Evolutionary conservation across 1,140 invertebrate genomes (phyloP).

Genomic region (Micrasema longulum): DNA sequence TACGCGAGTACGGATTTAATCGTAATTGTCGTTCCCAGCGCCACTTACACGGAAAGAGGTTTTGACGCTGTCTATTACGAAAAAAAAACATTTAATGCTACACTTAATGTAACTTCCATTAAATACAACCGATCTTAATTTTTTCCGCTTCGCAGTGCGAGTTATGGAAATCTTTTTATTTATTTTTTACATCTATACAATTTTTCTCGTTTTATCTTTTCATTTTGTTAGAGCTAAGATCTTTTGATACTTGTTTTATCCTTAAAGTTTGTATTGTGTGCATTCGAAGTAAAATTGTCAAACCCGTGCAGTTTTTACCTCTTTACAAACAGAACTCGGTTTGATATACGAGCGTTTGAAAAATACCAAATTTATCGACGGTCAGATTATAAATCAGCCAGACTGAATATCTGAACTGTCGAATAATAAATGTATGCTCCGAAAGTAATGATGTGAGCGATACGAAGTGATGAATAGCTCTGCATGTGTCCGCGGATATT

Average conservation of each 20-base stretch:
- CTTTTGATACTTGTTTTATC: too few species aligned
- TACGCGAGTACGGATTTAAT: conserved; percentile 34
- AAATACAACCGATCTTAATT: conserved; percentile 19
- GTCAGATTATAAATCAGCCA: conserved; percentile 37
- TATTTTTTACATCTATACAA: too few species aligned
- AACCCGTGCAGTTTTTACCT: conserved; percentile 14
- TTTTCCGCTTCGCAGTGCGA: background rate
- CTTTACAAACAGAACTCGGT: conserved; percentile 15
- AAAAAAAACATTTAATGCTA: conserved; percentile 7
- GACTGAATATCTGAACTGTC: conserved; percentile 19
- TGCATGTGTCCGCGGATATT: conserved; percentile 30
- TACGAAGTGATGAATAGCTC: conserved; percentile 32
- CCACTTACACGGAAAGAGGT: conserved; percentile 28
- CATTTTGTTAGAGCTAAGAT: too few species aligned
- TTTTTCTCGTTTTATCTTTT: too few species aligned
- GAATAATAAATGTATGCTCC: conserved; percentile 46
- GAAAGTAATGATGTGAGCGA: conserved; percentile 43
- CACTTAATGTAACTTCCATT: conserved; percentile 13
- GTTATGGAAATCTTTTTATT: background rate
- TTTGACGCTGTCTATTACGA: background rate
- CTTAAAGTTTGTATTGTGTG: too few species aligned
- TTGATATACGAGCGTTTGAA: conserved; percentile 24
- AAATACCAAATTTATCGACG: conserved; percentile 43
- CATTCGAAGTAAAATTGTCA: background rate
- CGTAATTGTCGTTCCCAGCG: conserved; percentile 33